Base-by-base conservation (phyloP, 2,888 invertebrate genomes). In the Pollenia griseotomentosa region DNA sequence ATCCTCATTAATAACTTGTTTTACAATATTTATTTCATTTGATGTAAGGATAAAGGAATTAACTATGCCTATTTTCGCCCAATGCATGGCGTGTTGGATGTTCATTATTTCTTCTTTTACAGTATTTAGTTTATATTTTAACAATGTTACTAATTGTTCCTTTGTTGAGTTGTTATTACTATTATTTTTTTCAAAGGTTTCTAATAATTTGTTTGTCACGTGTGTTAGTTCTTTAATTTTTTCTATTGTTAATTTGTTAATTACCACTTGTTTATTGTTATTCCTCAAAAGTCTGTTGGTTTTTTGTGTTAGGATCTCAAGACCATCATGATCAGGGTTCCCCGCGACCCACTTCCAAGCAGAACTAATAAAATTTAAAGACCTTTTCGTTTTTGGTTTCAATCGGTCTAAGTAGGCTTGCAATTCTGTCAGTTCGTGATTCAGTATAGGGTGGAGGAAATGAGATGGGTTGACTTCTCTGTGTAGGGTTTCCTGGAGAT, bases 401-500 rank as follows among this genome's bases (percentile, higher is more conserved):
- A 78, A 33, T 44, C 66, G 40, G 33, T 68, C 78, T 44, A 77
- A n/a, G 16, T 70, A 61, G 11, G 57, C 14, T 14, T 79, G 79
- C 3, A 79, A 61, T 70, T 79, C 51, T 19, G 42, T 7, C 10
- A 61, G 1, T 65, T 66, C 65, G n/a, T 55, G 10, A 12, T 16
- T 59, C 6, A 82, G 14, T 4, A 73, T n/a, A 1, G 23, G 80
- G 14, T 44, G 61, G 2, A 80, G 51, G 16, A 63, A 65, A 42
- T 80, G 80, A 40, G 65, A 55, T 2, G 11, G 14, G 5, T n/a
- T 48, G 12, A 74, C 12, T 14, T 57, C 44, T 2, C 48, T 5
- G 33, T 33, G 1, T 44, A 81, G 6, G 3, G 12, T 74, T 2
- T 19, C 66, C 19, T 66, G 23, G 0, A 81, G 44, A 4, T n/a